Evolutionary conservation across 2,113 vertebrate species (phyloP).

Genomic region (Athene cunicularia): DNA sequence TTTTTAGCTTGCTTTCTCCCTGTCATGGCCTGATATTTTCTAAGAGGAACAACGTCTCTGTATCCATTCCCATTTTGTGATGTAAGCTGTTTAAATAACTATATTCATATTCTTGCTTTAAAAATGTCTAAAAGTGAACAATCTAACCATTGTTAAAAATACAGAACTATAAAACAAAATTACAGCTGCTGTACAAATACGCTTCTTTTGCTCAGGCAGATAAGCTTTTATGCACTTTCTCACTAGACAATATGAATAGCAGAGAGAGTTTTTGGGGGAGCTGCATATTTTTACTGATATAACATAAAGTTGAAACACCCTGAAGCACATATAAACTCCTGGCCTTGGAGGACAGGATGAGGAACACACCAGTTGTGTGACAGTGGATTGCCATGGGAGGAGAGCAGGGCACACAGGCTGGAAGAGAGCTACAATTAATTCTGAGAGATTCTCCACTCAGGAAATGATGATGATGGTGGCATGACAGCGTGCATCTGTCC

Average conservation of each 20-base stretch:
- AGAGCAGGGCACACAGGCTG: background rate
- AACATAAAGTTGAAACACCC: background rate
- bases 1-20: background rate
- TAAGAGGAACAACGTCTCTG: background rate
- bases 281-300: background rate
- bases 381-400: background rate
- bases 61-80: background rate
- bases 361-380: background rate
- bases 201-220: background rate
- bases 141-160: background rate
- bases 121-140: background rate
- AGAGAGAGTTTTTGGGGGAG: fast-evolving
- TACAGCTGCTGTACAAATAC: background rate
- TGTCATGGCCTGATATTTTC: background rate
- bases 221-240: background rate
- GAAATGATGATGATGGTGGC: background rate
- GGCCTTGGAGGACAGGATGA: background rate
- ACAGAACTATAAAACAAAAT: background rate
- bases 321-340: background rate
- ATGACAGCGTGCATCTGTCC: background rate
- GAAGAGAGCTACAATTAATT: background rate
- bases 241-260: background rate
- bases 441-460: background rate
- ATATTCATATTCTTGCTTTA: background rate
- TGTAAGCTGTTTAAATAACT: background rate